phyloP scores from a whole-genome alignment of 2,797 vertebrate genomes.

The Hypotaenidia okinawae region DNA sequence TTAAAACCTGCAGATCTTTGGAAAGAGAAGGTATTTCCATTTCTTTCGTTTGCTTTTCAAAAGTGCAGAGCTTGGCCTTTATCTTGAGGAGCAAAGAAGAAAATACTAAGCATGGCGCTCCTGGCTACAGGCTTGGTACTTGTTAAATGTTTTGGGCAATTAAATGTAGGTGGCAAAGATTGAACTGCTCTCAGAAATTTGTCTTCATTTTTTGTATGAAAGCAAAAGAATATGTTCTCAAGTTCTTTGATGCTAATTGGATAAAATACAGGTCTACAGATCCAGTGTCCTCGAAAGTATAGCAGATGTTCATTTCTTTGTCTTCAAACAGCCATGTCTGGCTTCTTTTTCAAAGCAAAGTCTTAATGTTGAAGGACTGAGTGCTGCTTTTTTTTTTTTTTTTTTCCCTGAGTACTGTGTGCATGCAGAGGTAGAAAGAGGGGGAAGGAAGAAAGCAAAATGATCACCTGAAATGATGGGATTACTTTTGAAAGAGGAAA shows the following conservation, averaged over 20 bases:
- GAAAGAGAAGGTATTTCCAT: constrained; percentile 34
- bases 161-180: constrained; percentile 49
- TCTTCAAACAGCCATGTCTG: constrained; percentile 58
- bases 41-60: constrained; percentile 58
- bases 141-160: constrained; percentile 84
- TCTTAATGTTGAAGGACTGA: background rate
- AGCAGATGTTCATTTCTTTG: constrained; percentile 69
- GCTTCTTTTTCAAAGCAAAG: constrained; percentile 38
- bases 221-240: constrained; percentile 73
- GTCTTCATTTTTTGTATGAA: constrained; percentile 19
- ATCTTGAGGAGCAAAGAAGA: constrained; percentile 53
- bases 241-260: constrained; percentile 78
- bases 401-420: background rate
- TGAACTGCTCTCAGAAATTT: constrained; percentile 13
- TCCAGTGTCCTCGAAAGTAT: constrained; percentile 65
- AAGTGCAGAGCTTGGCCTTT: constrained; percentile 76
- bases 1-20: constrained; percentile 46
- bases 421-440: background rate
- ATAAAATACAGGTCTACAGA: constrained; percentile 73
- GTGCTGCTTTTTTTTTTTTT: background rate
- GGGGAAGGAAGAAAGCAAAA: background rate
- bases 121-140: constrained; percentile 81
- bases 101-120: constrained; percentile 73
- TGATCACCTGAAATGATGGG: constrained; percentile 33
- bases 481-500: constrained; percentile 36